Percentiles rank a stretch among this genome's conserved stretches.
These are phyloP conservation scores for Uria lomvia DNA, from an alignment of 2,113 vertebrate species.

Conservation along the genomic window DNA sequence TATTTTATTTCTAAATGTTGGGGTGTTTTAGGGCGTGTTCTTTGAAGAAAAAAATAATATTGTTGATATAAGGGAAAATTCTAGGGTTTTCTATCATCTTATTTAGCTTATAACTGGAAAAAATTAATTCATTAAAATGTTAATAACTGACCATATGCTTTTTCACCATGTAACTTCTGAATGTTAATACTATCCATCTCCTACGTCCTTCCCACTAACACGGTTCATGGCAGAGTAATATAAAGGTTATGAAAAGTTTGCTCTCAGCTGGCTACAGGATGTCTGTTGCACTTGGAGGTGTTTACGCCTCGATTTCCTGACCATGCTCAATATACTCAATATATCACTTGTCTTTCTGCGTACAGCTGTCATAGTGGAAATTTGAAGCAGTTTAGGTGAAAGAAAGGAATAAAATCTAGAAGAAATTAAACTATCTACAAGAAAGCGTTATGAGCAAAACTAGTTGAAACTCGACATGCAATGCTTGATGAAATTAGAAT, in stretches of 20 bases:
- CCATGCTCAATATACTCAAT: background rate
- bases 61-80: background rate
- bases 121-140: background rate
- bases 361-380: background rate
- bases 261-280: background rate
- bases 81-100: background rate
- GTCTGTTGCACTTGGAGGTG: conserved; percentile 31
- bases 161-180: background rate
- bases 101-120: background rate
- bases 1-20: background rate
- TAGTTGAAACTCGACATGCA: background rate
- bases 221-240: conserved; percentile 9
- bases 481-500: background rate
- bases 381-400: background rate
- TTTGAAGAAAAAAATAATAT: background rate
- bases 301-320: conserved; percentile 53
- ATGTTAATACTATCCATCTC: background rate
- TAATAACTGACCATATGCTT: background rate
- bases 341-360: background rate
- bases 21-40: fast-evolving
- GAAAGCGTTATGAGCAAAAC: background rate
- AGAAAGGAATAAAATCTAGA: background rate
- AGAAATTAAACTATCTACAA: background rate
- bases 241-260: conserved; percentile 33
- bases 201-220: background rate